Base-by-base conservation (phyloP, 2,113 vertebrate species). In the Corythaeola cristata region DNA sequence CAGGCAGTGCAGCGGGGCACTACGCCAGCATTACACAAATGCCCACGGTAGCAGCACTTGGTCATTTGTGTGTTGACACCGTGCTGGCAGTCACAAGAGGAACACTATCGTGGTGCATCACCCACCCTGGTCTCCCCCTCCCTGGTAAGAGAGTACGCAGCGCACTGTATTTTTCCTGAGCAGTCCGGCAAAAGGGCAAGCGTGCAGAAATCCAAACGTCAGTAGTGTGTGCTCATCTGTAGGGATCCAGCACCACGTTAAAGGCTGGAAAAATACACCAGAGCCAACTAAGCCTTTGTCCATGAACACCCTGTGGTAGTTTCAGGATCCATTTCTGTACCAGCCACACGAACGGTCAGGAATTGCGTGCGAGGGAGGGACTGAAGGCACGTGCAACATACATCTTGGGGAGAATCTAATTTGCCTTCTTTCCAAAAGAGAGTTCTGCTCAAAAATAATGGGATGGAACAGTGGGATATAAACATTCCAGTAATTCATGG, bases 251-350 rank as follows among this genome's bases (percentile, higher is more conserved):
- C 5, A 45, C 21, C 85, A 81, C 73, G 32, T 3, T 15, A 59
- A 30, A 59, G 47, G 62, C 53, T 66, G 81, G 39, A 84, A 90
- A 75, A 79, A 44, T 15, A 45, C 81, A 69, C 35, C 62, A 58
- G 41, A 73, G 87, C 26, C 66, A 49, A 3, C 12, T 6, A 19
- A 55, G 64, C 73, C 58, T 55, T 4, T 58, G 50, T 71, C 59
- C 64, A 7, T 2, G 28, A 74, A 3, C 37, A 33, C 9, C 41
- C 15, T 1, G 0, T 0, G 22, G 2, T 2, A 7, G 5, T 5
- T 33, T 63, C 78, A 76, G 85, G 78, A 60, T 7, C 3, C 2
- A 27, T 28, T 12, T 6, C 55, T 59, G 37, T 1, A 77, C 37
- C 39, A 85, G 75, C 45, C 89, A 27, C 66, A 14, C 1, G 1